Conservation (phyloP, 53 echinoderm and acorn worm genomes). For the Astropecten irregularis region DNA sequence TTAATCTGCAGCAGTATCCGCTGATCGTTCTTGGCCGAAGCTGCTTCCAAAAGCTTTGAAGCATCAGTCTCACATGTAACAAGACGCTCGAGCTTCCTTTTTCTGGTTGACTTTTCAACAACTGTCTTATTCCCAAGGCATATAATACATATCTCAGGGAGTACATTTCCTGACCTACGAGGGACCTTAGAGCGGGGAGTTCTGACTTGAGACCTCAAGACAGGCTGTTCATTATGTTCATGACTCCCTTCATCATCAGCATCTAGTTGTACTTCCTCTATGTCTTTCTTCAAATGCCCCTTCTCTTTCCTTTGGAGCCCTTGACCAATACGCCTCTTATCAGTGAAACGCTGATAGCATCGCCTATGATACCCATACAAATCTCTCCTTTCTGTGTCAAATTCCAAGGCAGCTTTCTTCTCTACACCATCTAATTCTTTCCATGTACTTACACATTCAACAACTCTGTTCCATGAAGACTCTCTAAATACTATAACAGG, state of each 20-base stretch:
- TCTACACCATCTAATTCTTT: background rate
- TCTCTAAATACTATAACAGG: background rate
- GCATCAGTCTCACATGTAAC: constrained; percentile 39
- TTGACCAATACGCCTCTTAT: constrained; percentile 20
- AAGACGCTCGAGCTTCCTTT: constrained; percentile 13
- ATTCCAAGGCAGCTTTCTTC: background rate
- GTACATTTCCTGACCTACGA: constrained; percentile 17
- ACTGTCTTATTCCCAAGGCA: background rate
- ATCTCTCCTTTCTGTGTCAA: background rate
- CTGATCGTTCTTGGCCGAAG: background rate
- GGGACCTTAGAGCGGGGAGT: background rate
- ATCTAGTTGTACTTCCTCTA: background rate
- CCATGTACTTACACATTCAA: background rate
- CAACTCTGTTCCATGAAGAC: background rate
- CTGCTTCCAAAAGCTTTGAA: constrained; percentile 20
- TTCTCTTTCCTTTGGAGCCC: background rate
- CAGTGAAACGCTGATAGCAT: constrained; percentile 18
- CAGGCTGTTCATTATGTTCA: background rate
- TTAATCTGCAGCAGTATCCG: constrained; percentile 13
- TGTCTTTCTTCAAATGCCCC: background rate
- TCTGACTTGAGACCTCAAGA: constrained; percentile 8
- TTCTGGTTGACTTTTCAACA: background rate
- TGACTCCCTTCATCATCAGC: background rate
- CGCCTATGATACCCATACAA: constrained; percentile 14
- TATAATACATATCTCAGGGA: constrained; percentile 26